Conservation (phyloP, 2,113 vertebrate genomes). For the Dicerorhinus sumatrensis region DNA sequence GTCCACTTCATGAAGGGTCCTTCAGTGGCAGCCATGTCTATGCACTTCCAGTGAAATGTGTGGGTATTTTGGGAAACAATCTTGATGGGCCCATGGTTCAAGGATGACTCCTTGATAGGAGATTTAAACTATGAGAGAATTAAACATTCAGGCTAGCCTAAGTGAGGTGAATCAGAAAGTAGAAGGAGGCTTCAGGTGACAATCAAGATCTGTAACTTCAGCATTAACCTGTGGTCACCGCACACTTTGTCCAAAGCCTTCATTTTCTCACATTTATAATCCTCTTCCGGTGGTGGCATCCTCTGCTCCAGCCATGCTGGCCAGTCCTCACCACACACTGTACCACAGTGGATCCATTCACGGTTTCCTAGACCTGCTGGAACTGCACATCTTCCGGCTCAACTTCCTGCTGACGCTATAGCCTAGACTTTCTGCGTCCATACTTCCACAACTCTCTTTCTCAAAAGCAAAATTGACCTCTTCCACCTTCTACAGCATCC, state of each 20-base stretch:
- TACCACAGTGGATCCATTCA: background rate
- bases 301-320: too few species aligned
- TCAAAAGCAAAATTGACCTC: background rate
- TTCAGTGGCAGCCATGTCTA: background rate
- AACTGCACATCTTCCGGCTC: background rate
- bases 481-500: background rate
- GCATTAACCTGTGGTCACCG: background rate
- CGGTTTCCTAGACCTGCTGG: background rate
- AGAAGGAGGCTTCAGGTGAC: background rate
- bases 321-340: too few species aligned
- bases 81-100: background rate
- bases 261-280: background rate
- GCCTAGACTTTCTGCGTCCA: background rate
- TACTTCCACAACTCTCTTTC: background rate
- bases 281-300: background rate
- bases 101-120: background rate
- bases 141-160: background rate
- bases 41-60: background rate
- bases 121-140: background rate
- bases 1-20: background rate
- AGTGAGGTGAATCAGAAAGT: background rate
- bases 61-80: background rate
- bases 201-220: background rate
- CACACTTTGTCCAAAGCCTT: background rate
- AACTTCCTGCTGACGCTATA: background rate